These are phyloP conservation scores for Bombus sibiricus DNA, from an alignment of 1,140 invertebrate species.

Conservation along the genomic window DNA sequence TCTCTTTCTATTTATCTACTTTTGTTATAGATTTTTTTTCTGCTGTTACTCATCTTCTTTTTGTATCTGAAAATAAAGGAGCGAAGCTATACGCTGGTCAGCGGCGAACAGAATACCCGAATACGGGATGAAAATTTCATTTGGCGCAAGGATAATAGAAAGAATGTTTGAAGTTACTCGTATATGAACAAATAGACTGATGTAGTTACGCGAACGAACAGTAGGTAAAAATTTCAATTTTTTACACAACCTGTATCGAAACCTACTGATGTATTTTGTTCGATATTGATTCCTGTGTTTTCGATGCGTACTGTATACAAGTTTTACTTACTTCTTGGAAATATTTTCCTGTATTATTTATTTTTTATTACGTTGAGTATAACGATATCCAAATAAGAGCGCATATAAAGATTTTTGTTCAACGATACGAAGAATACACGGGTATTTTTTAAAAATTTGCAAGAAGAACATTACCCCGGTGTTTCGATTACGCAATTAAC, in stretches of 20 bases:
- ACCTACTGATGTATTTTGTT: background rate
- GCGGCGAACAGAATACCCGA: background rate
- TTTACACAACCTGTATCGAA: background rate
- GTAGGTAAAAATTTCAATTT: no score
- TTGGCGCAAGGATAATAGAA: slow-evolving; percentile 12
- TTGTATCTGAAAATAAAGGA: background rate
- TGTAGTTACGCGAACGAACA: no score
- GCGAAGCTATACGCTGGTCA: no score
- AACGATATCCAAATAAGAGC: background rate
- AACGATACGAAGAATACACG: background rate
- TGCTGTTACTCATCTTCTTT: no score
- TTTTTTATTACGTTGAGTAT: background rate
- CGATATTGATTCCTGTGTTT: background rate
- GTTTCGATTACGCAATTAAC: background rate
- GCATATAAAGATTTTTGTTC: no score
- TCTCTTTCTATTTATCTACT: background rate
- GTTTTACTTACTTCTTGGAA: background rate
- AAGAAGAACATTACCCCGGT: background rate
- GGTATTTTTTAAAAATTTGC: background rate
- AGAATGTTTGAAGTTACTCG: background rate
- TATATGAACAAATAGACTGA: slow-evolving; percentile 5
- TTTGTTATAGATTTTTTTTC: background rate
- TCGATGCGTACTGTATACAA: background rate
- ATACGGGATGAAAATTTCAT: slow-evolving; percentile 38
- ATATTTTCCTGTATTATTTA: background rate